Percentiles rank a stretch among this genome's conserved stretches.
Conservation (phyloP, 2,797 vertebrate genomes). For the Eleutherodactylus coqui region DNA sequence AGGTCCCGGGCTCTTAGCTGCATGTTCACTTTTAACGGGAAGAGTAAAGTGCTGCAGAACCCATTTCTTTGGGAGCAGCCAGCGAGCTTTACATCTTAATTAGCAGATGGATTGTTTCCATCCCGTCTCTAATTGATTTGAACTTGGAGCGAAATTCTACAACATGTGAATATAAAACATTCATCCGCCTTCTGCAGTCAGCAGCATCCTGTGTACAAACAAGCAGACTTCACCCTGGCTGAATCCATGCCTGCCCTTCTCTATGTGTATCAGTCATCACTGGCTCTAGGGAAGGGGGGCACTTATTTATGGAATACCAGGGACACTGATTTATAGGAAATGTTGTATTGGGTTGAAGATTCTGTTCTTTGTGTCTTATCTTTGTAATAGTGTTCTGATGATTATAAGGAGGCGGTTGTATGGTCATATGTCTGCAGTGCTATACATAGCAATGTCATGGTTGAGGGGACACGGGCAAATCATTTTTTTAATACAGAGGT, state of each 20-base stretch:
- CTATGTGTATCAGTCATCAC: not conserved
- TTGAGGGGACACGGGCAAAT: no score
- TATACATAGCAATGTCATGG: no score
- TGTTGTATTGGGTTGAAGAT: not conserved
- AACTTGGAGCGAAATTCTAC: not conserved
- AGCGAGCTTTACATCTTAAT: slow-evolving; percentile 7
- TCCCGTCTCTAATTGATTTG: slow-evolving; percentile 8
- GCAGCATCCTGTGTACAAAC: not conserved
- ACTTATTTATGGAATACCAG: not conserved
- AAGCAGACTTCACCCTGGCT: not conserved
- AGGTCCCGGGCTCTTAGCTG: not conserved
- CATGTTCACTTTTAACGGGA: not conserved
- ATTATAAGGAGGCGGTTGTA: no score
- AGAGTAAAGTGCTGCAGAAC: not conserved
- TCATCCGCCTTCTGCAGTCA: not conserved
- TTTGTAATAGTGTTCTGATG: no score
- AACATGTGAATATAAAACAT: slow-evolving; percentile 6
- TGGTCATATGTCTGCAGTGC: no score
- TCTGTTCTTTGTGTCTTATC: no score
- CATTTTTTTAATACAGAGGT: no score
- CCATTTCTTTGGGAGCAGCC: not conserved
- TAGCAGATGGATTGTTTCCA: slow-evolving; percentile 6
- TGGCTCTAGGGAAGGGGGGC: no score
- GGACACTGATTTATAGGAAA: not conserved
- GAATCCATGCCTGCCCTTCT: not conserved